A percentile compares a stretch with the other conserved stretches of the same genome.
These are phyloP conservation scores for Squalus acanthias DNA, from an alignment of 2,797 vertebrate genomes.

Conservation along the genomic window DNA sequence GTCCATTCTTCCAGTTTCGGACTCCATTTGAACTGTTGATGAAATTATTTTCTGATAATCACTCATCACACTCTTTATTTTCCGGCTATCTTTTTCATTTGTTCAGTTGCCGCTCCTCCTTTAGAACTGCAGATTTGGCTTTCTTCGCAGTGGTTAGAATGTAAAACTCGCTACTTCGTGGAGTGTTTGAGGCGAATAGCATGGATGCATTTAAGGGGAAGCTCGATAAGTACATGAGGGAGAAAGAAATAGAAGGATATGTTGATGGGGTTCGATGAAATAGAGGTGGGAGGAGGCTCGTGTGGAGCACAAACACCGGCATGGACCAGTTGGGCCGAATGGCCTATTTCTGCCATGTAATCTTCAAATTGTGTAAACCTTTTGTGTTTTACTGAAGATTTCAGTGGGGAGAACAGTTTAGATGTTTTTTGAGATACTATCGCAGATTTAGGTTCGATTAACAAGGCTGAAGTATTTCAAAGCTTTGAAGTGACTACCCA, in stretches of 20 bases:
- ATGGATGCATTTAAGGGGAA: background rate
- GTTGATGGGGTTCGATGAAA: background rate
- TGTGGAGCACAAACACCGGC: background rate
- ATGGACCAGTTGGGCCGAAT: background rate
- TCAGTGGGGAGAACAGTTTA: background rate
- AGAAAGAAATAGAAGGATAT: background rate
- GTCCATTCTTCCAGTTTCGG: background rate
- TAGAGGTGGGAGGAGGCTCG: background rate
- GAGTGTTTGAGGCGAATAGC: background rate
- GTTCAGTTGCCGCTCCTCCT: background rate
- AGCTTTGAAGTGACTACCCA: background rate
- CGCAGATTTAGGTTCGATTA: background rate
- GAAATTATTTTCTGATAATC: background rate
- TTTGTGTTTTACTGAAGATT: background rate
- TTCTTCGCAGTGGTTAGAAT: background rate
- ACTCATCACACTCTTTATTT: background rate
- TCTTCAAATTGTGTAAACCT: background rate
- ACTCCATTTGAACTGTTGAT: background rate
- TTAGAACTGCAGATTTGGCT: background rate
- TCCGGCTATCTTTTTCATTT: background rate
- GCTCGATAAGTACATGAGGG: background rate
- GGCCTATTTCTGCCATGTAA: background rate
- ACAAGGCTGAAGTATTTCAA: background rate
- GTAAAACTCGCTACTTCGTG: no score
- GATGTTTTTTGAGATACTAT: background rate